phyloP scores from a whole-genome alignment of 1,140 invertebrate species.

The Mizuhopecten yessoensis region DNA sequence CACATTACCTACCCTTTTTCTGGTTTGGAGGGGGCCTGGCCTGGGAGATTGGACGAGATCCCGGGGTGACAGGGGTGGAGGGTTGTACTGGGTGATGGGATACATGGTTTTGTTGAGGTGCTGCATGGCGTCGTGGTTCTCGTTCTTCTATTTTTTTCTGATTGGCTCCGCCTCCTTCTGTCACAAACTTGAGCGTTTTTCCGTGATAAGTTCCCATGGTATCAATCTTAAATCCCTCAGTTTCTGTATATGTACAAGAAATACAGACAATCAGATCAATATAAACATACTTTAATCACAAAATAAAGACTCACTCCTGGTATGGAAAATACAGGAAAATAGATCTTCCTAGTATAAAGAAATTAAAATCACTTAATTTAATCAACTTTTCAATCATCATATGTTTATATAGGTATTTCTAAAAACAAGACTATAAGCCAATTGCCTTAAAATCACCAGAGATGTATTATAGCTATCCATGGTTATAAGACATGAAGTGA shows the following conservation, averaged over 20 bases:
- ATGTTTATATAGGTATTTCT: too few species aligned
- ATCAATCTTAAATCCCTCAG: conserved; percentile 99
- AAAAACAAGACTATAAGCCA: too few species aligned
- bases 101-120: conserved; percentile 47
- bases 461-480: too few species aligned
- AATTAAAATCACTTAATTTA: too few species aligned
- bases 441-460: too few species aligned
- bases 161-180: conserved; percentile 91
- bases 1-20: conserved; percentile 80
- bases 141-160: conserved; percentile 83
- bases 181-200: conserved; percentile 98
- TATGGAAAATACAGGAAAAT: too few species aligned
- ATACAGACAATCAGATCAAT: not conserved
- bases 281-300: too few species aligned
- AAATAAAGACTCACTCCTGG: too few species aligned
- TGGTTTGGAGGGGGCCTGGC: conserved; percentile 80
- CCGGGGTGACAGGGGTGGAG: conserved; percentile 60
- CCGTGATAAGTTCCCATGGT: conserved; percentile 99
- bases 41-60: conserved; percentile 77
- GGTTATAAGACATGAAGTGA: too few species aligned
- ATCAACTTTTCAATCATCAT: too few species aligned
- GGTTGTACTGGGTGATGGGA: conserved; percentile 53
- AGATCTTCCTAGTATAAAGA: too few species aligned
- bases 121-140: conserved; percentile 55
- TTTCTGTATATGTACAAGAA: conserved; percentile 87